A percentile compares a stretch with the other conserved stretches of the same genome.
These are phyloP conservation scores for Synergus itoensis DNA, from an alignment of 2,888 invertebrate species.

Conservation along the genomic window DNA sequence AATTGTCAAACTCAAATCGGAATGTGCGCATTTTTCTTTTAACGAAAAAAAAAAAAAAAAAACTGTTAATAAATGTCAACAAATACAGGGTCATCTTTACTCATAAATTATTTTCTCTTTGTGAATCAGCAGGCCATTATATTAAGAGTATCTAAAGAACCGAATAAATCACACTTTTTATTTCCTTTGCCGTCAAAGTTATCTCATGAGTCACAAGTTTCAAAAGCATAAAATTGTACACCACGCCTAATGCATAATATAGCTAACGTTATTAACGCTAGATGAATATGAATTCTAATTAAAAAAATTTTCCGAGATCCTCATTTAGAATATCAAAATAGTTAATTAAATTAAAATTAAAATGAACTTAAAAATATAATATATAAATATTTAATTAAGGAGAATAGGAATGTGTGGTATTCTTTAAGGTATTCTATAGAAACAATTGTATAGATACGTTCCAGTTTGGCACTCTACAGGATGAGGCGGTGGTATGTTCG, in stretches of 20 bases:
- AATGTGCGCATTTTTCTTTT: too few relatives aligned
- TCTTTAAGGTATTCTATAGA: background rate
- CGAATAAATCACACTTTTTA: conserved; percentile 22
- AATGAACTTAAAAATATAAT: background rate
- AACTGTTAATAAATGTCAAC: too few relatives aligned
- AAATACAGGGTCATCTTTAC: too few relatives aligned
- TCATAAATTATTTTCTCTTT: too few relatives aligned
- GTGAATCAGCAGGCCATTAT: too few relatives aligned
- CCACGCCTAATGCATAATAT: conserved; percentile 12
- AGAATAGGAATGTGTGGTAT: too few relatives aligned
- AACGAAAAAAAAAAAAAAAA: too few relatives aligned
- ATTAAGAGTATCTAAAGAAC: conserved; percentile 12
- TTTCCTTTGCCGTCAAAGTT: conserved; percentile 12
- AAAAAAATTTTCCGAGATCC: too few relatives aligned
- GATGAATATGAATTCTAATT: background rate
- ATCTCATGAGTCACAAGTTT: conserved; percentile 31
- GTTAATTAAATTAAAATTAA: background rate
- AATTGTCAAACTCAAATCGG: too few relatives aligned
- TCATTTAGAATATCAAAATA: background rate
- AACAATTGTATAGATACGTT: background rate
- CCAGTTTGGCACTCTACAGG: conserved; percentile 2
- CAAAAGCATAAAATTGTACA: conserved; percentile 6
- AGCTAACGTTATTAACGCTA: background rate
- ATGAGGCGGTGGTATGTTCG: conserved; percentile 55
- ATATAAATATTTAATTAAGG: too few relatives aligned